Conservation (phyloP, 37 sponge, comb jelly and placozoan species). For the Cladorhizidae sp. region DNA sequence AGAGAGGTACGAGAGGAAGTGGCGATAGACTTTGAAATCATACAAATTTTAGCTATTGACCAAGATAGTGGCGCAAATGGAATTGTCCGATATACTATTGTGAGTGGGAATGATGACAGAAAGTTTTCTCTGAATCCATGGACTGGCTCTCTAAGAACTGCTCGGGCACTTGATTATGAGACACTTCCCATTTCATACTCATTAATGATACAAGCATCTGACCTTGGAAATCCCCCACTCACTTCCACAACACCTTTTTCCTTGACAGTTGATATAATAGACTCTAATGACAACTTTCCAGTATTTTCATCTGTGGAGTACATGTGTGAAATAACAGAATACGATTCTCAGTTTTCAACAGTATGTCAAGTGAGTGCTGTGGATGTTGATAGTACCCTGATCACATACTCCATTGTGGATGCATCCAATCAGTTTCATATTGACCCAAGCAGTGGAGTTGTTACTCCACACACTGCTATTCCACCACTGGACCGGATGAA, state of each 20-base stretch:
- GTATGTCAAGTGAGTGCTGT: conserved; percentile 42
- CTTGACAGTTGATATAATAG: conserved; percentile 10
- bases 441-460: conserved; percentile 1
- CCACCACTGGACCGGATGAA: conserved; percentile 25
- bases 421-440: not conserved
- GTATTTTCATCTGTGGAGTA: conserved; percentile 45
- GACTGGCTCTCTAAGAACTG: conserved; percentile 43
- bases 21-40: conserved; percentile 7
- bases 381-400: conserved; percentile 26
- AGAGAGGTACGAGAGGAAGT: conserved; percentile 13
- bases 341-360: not conserved
- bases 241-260: not conserved
- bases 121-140: conserved; percentile 46
- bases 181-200: not conserved
- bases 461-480: not conserved
- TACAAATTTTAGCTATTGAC: conserved; percentile 29
- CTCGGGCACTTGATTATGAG: conserved; percentile 53
- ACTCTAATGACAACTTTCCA: conserved; percentile 64
- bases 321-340: conserved; percentile 24
- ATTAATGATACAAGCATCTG: conserved; percentile 29
- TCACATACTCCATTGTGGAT: conserved; percentile 32
- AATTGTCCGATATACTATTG: conserved; percentile 23
- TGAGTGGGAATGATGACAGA: conserved; percentile 54
- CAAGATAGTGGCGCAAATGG: conserved; percentile 50
- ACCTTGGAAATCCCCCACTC: conserved; percentile 27